A percentile compares a stretch with the other conserved stretches of the same genome.
Conservation (phyloP, 2,797 vertebrate species). For the Euphonia xanthogaster region DNA sequence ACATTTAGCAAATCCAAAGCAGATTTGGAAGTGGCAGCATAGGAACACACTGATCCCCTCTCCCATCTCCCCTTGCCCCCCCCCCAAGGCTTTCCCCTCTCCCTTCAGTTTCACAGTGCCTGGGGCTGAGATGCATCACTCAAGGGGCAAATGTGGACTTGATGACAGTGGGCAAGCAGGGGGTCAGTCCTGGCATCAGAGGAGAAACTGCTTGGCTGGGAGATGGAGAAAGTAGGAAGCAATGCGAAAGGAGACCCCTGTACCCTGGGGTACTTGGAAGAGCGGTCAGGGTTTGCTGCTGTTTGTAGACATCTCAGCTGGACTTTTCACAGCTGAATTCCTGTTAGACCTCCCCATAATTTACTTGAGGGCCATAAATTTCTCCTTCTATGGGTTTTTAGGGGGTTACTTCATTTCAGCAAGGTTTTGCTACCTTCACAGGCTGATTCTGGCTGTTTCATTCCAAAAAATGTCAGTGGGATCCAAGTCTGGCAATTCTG, state of each 20-base stretch:
- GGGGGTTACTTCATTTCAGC: not conserved
- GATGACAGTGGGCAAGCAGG: not conserved
- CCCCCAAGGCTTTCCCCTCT: not conserved
- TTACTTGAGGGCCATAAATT: not conserved
- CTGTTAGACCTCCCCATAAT: not conserved
- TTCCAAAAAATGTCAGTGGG: not conserved
- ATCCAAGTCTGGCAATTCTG: not conserved
- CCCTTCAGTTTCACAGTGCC: not conserved
- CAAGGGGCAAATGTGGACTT: rapidly evolving
- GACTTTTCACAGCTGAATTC: not conserved
- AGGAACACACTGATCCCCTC: not conserved
- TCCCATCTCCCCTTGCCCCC: too few species aligned
- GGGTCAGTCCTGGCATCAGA: not conserved
- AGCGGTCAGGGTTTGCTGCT: not conserved
- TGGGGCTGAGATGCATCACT: rapidly evolving
- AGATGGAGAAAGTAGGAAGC: not conserved
- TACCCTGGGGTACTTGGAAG: too few species aligned
- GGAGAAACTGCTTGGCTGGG: not conserved
- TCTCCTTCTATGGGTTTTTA: not conserved
- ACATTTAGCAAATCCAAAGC: not conserved
- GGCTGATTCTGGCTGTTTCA: not conserved
- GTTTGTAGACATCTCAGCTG: not conserved
- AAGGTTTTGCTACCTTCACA: not conserved
- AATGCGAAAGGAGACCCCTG: not conserved
- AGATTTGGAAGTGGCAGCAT: not conserved